A percentile compares a stretch with the other conserved stretches of the same genome.
Conservation (phyloP, 2,888 invertebrate species). For the Microctonus brassicae region DNA sequence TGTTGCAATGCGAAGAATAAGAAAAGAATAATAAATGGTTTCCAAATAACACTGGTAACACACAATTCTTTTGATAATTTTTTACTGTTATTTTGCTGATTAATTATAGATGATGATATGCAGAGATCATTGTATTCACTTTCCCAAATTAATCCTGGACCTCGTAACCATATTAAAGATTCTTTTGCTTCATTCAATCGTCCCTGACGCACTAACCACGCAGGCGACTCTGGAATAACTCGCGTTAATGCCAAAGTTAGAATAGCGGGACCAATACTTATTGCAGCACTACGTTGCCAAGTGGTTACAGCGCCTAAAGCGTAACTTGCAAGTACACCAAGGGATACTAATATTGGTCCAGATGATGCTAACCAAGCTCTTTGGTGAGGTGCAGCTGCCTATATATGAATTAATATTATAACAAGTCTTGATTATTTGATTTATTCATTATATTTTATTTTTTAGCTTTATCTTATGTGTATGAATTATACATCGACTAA, state of each 20-base stretch:
- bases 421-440: too few relatives aligned
- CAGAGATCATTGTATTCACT: slow-evolving; percentile 76
- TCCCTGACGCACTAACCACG: slow-evolving; percentile 77
- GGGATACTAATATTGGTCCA: slow-evolving; percentile 80
- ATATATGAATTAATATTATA: slow-evolving; percentile 51
- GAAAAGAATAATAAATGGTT: slow-evolving; percentile 78
- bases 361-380: slow-evolving; percentile 79
- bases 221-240: slow-evolving; percentile 79
- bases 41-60: slow-evolving; percentile 74
- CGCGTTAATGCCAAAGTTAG: slow-evolving; percentile 60
- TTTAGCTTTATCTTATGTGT: too few relatives aligned
- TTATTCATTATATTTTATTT: too few relatives aligned
- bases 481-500: background rate
- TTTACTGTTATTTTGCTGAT: slow-evolving; percentile 42
- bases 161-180: slow-evolving; percentile 77
- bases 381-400: slow-evolving; percentile 78
- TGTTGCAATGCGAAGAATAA: slow-evolving; percentile 80
- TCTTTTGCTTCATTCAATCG: slow-evolving; percentile 75
- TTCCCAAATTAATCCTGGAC: slow-evolving; percentile 76
- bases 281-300: slow-evolving; percentile 78
- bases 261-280: slow-evolving; percentile 72
- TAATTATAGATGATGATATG: slow-evolving; percentile 60
- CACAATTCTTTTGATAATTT: slow-evolving; percentile 56
- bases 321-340: slow-evolving; percentile 80
- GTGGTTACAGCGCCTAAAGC: slow-evolving; percentile 77